Evolutionary conservation across 2,797 vertebrate genomes (phyloP).

Genomic region (Onychomys arenicola): DNA sequence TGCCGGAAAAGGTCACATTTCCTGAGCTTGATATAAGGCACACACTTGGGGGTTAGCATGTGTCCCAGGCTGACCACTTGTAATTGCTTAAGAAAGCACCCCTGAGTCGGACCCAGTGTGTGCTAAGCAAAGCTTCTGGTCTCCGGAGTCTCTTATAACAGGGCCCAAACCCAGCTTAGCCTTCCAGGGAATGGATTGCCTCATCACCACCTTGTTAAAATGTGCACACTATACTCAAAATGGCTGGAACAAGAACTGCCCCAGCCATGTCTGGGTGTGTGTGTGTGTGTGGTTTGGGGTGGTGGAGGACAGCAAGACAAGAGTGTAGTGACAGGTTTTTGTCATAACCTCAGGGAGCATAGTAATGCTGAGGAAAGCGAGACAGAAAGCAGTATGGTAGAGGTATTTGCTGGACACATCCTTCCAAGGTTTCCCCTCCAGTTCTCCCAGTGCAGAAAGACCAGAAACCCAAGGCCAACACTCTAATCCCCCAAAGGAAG

Average conservation of each 20-base stretch:
- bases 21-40: conserved; percentile 67
- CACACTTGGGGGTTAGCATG: conserved; percentile 16
- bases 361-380: conserved; percentile 73
- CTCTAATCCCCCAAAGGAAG: not conserved
- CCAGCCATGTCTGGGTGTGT: not conserved
- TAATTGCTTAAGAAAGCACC: conserved; percentile 18
- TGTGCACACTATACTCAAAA: not conserved
- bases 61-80: not conserved
- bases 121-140: conserved; percentile 60
- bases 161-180: conserved; percentile 71
- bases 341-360: not conserved
- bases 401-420: not conserved
- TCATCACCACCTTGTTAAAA: conserved; percentile 41
- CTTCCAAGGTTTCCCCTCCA: not conserved
- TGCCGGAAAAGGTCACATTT: conserved; percentile 66
- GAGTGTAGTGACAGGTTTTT: conserved; percentile 55
- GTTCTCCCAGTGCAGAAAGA: not conserved
- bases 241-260: conserved; percentile 53
- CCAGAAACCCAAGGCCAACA: not conserved
- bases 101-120: not conserved
- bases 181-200: conserved; percentile 62
- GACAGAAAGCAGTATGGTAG: not conserved
- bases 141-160: conserved; percentile 39
- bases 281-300: too few species aligned
- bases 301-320: conserved; percentile 56